These are phyloP conservation scores for Serranochromis macrocephalus DNA, from an alignment of 2,113 vertebrate species.

Conservation along the genomic window DNA sequence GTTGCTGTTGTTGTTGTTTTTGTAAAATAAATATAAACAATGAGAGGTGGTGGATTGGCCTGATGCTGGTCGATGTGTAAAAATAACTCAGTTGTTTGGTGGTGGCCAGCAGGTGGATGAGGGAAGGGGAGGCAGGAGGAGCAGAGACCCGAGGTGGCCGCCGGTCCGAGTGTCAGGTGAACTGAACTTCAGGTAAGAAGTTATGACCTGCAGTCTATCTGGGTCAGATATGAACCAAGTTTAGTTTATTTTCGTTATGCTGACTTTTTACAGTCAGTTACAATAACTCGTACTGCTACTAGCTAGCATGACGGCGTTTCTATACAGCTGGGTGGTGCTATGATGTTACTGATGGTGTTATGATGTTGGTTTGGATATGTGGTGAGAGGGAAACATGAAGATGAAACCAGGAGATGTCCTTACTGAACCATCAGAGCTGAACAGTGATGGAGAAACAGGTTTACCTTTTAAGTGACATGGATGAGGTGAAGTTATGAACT, in stretches of 20 bases:
- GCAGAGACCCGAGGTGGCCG: fast-evolving
- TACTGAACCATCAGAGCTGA: background rate
- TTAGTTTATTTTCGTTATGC: fast-evolving
- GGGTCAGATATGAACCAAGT: fast-evolving
- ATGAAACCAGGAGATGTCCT: background rate
- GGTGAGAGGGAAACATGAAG: background rate
- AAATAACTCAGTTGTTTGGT: too few species aligned
- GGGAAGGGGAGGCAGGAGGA: background rate
- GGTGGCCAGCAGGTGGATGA: background rate
- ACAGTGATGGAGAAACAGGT: fast-evolving
- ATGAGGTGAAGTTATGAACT: background rate
- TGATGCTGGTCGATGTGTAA: too few species aligned
- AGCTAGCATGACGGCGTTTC: fast-evolving
- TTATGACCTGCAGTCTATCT: fast-evolving
- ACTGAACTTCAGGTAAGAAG: background rate
- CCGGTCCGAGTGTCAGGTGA: fast-evolving
- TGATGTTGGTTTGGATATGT: fast-evolving
- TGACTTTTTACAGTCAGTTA: background rate
- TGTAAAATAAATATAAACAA: too few species aligned
- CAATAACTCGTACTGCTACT: fast-evolving
- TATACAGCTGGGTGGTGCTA: fast-evolving
- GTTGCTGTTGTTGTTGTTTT: background rate
- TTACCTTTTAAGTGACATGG: fast-evolving
- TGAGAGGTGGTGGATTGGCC: fast-evolving
- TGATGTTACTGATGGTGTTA: background rate